These are phyloP conservation scores for Hymenopus coronatus DNA, from an alignment of 2,888 invertebrate genomes.

Conservation along the genomic window DNA sequence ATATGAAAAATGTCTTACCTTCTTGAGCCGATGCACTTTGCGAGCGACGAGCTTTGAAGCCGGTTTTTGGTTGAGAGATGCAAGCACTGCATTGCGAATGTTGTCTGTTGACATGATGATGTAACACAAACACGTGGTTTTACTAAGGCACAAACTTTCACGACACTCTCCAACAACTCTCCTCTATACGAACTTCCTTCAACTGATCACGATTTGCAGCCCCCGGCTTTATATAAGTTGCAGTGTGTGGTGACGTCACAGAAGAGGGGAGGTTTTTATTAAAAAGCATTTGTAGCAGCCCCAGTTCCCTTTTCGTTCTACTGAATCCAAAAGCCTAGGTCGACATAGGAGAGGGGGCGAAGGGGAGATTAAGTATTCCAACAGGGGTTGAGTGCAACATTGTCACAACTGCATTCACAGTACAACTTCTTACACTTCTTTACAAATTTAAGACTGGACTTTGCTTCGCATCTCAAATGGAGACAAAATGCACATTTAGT, in stretches of 20 bases:
- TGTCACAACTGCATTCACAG: background rate
- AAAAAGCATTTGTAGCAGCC: background rate
- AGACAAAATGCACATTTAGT: background rate
- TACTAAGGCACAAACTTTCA: background rate
- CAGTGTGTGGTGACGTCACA: background rate
- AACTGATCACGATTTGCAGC: constrained; percentile 7
- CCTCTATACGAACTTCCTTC: background rate
- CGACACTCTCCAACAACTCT: background rate
- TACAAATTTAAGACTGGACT: background rate
- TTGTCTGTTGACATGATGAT: constrained; percentile 5
- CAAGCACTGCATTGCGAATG: background rate
- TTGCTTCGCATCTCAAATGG: background rate
- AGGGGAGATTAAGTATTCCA: background rate
- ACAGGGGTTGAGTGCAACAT: background rate
- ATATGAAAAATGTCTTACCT: constrained; percentile 35
- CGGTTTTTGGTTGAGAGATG: background rate
- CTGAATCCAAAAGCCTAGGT: background rate
- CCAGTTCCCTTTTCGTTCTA: background rate
- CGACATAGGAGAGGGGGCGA: constrained; percentile 1
- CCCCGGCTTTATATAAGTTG: background rate
- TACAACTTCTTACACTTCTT: background rate
- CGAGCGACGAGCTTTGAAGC: background rate
- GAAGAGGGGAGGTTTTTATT: background rate
- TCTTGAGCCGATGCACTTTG: constrained; percentile 39
- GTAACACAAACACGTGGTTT: background rate